A percentile compares a stretch with the other conserved stretches of the same genome.
These are phyloP conservation scores for Campoletis raptor DNA, from an alignment of 2,888 invertebrate genomes.

Conservation along the genomic window DNA sequence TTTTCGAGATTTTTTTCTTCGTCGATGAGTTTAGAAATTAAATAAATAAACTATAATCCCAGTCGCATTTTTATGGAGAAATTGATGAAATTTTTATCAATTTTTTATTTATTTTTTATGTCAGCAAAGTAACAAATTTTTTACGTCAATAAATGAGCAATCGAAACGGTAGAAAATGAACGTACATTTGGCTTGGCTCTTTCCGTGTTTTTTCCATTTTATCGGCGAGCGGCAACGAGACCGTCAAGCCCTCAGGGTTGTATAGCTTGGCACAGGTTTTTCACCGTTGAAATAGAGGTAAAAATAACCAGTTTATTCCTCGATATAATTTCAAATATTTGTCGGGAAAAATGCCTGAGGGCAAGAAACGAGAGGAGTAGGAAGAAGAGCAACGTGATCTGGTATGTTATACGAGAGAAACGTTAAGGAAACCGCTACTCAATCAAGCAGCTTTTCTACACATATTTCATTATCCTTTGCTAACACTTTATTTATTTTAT, in stretches of 20 bases:
- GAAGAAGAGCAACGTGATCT: constrained; percentile 24
- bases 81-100: not conserved
- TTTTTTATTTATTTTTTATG: not conserved
- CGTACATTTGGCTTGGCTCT: constrained; percentile 35
- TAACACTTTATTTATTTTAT: not conserved
- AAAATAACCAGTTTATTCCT: constrained; percentile 53
- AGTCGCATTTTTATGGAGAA: not conserved
- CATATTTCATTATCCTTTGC: constrained; percentile 10
- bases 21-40: no score
- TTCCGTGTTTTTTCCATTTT: constrained; percentile 16
- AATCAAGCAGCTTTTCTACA: not conserved
- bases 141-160: constrained; percentile 55
- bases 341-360: constrained; percentile 37
- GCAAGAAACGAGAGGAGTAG: not conserved
- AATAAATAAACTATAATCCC: not conserved
- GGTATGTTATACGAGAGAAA: not conserved
- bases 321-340: constrained; percentile 63
- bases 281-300: constrained; percentile 43
- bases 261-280: constrained; percentile 35
- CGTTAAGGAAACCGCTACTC: constrained; percentile 1
- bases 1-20: no score
- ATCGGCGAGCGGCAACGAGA: constrained; percentile 1
- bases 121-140: constrained; percentile 3
- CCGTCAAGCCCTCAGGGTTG: constrained; percentile 42
- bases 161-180: constrained; percentile 51